phyloP scores from a whole-genome alignment of 2,797 vertebrate species.

The Lepus townsendii region DNA sequence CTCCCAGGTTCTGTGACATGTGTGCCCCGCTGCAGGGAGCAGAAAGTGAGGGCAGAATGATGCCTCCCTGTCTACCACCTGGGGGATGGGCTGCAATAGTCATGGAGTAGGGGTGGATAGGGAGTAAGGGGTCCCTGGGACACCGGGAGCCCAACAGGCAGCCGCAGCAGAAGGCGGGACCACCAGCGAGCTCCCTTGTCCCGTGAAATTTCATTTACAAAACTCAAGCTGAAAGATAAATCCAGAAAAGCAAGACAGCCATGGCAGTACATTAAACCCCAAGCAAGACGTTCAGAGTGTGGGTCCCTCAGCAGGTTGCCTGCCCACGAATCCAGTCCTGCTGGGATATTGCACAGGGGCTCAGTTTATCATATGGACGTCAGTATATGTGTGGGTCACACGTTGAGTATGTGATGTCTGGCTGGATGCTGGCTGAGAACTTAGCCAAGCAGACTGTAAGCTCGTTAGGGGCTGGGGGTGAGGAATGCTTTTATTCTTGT shows the following conservation, averaged over 20 bases:
- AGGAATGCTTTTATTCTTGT: background rate
- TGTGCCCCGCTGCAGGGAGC: background rate
- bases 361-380: background rate
- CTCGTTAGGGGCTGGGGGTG: background rate
- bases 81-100: background rate
- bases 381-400: background rate
- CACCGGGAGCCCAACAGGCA: background rate
- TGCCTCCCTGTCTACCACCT: background rate
- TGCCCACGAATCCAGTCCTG: background rate
- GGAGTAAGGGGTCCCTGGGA: background rate
- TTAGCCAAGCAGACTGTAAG: background rate
- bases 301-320: background rate
- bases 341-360: background rate
- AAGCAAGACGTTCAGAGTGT: background rate
- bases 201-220: background rate
- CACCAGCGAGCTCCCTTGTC: background rate
- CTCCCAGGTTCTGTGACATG: rapidly evolving
- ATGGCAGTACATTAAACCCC: background rate
- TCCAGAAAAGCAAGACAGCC: background rate
- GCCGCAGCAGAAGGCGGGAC: background rate
- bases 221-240: background rate
- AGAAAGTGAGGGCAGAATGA: background rate
- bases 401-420: background rate
- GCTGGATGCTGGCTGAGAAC: background rate
- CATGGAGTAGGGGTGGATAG: background rate